A percentile compares a stretch with the other conserved stretches of the same genome.
Evolutionary conservation across 1,140 invertebrate species (phyloP).

Genomic region (Ceratosolen fusciceps): DNA sequence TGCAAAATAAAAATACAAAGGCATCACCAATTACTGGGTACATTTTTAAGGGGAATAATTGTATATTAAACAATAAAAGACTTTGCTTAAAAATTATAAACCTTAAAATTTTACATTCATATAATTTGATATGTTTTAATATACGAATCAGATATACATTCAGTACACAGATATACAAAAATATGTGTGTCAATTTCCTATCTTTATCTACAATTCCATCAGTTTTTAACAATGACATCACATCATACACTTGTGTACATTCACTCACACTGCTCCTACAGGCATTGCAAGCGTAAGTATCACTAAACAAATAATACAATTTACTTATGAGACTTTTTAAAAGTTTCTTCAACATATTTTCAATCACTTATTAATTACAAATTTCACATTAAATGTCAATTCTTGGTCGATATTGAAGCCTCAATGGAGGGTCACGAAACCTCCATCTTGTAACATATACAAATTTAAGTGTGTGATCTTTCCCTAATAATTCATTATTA

Average conservation of each 20-base stretch:
- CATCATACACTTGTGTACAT: slow-evolving; percentile 37
- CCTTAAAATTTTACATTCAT: slow-evolving; percentile 24
- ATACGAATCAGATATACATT: slow-evolving; percentile 36
- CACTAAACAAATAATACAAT: slow-evolving; percentile 29
- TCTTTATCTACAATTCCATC: slow-evolving; percentile 39
- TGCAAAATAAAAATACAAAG: slow-evolving; percentile 24
- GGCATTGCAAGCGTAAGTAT: slow-evolving; percentile 8
- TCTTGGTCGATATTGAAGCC: slow-evolving; percentile 85
- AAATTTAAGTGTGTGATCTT: slow-evolving; percentile 99
- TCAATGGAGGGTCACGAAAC: slow-evolving; percentile 90
- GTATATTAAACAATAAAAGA: slow-evolving; percentile 41
- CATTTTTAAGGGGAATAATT: slow-evolving; percentile 23
- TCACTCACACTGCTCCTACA: slow-evolving; percentile 23
- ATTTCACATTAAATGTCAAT: slow-evolving; percentile 75
- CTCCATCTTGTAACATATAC: slow-evolving; percentile 98
- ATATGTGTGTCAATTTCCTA: slow-evolving; percentile 35
- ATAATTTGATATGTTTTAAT: slow-evolving; percentile 43
- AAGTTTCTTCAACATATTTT: slow-evolving; percentile 22
- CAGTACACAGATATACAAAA: slow-evolving; percentile 40
- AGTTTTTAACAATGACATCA: slow-evolving; percentile 29
- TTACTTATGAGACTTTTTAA: slow-evolving; percentile 12
- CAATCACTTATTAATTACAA: slow-evolving; percentile 36
- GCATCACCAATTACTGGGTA: not conserved
- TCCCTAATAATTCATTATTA: slow-evolving; percentile 97
- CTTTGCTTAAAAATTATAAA: slow-evolving; percentile 34